A percentile compares a stretch with the other conserved stretches of the same genome.
Conservation (phyloP, 1,140 invertebrate genomes). For the Akabosia matsudoensis region DNA sequence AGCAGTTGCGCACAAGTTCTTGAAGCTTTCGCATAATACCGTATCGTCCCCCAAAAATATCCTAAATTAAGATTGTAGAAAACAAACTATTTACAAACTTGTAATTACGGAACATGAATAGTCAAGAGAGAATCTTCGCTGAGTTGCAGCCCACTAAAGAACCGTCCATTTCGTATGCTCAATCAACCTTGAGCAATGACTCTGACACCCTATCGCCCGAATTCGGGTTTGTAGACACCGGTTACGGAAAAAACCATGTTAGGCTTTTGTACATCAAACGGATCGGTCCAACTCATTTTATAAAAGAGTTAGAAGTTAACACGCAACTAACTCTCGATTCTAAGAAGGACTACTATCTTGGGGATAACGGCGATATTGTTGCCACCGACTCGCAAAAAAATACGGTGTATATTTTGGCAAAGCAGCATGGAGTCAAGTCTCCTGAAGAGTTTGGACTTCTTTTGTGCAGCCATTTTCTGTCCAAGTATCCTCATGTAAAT, state of each 20-base stretch:
- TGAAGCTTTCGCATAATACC: too few species aligned
- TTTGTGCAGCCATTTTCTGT: conserved; percentile 67
- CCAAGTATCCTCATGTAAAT: conserved; percentile 66
- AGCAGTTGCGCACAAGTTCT: too few species aligned
- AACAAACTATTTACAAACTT: not conserved
- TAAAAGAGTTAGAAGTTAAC: conserved; percentile 69
- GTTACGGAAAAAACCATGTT: conserved; percentile 71
- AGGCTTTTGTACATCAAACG: conserved; percentile 67
- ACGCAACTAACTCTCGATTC: conserved; percentile 66
- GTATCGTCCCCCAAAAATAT: too few species aligned
- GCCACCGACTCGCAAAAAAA: conserved; percentile 80
- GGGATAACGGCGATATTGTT: conserved; percentile 69
- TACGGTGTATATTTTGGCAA: conserved; percentile 73
- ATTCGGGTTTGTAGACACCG: conserved; percentile 63
- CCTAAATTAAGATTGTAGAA: too few species aligned
- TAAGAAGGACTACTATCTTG: conserved; percentile 62
- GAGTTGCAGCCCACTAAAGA: not conserved
- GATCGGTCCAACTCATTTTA: conserved; percentile 62
- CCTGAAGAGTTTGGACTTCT: conserved; percentile 70
- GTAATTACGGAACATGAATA: not conserved
- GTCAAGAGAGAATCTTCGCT: not conserved
- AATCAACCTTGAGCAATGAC: not conserved
- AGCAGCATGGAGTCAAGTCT: conserved; percentile 65
- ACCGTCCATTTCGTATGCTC: not conserved
- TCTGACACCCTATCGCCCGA: conserved; percentile 18